Evolutionary conservation across 2,888 invertebrate species (phyloP), one percentile per base, ranked within the genome.

Genomic region (Listrodromus nycthemerus): DNA sequence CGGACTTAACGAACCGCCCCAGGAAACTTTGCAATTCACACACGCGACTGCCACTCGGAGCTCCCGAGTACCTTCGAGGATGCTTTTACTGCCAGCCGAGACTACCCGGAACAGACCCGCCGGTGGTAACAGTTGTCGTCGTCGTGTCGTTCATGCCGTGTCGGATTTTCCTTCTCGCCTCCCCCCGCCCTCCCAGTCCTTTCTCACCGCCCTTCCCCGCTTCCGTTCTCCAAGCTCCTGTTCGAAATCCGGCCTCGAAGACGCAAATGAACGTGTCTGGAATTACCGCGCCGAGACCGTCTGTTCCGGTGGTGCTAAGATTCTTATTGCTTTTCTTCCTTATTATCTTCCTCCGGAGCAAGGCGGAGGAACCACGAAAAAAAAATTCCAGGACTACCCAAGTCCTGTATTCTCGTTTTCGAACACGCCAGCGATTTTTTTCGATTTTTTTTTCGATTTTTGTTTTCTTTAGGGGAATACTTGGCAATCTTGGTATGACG

Each of bases 1-100:
- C 71, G 58, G 71, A 76, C 80, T 69, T 83, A 85, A 85, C 84
- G 82, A 85, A 73, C 84, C 24, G 24, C 82, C 71, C 63, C 74
- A 30, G 21, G 69, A 71, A 85, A 80, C 80, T 80, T 80, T 45
- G 67, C 37, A 83, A 71, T 80, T 83, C 75, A 58, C 75, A 75
- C 71, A 85, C 82, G 79, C 80, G 79, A 70, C 79, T n/a, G 48
- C 37, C 21, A 58, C n/a, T 41, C 37, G 8, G 61, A 58, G 24
- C 37, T 71, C 37, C 50, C 27, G 21, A 71, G 61, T 58, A 24
- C 10, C 8, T 24, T 24, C 48, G 66, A 52, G 45, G 13, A 33
- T 67, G 48, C 21, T 55, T 55, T 21, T 13, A 55, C 55, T 37
- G 24, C 24, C 8, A 19, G 6, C 75, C n/a, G 30, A 61, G 27